phyloP scores from a whole-genome alignment of 2,797 vertebrate species.

The Mormyrus proboscirostris region DNA sequence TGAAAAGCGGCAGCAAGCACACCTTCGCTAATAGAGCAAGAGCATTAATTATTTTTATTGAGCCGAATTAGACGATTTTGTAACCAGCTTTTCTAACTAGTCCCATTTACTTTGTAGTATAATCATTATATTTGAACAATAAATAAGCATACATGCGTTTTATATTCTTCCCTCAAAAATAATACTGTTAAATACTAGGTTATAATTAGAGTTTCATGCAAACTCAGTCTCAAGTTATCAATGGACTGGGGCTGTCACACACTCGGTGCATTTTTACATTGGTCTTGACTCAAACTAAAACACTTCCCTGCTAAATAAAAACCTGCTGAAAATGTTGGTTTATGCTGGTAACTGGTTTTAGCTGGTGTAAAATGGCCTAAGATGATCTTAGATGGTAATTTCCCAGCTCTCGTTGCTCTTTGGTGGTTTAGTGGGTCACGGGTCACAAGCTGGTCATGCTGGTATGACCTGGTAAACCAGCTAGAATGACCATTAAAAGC shows the following conservation, averaged over 20 bases:
- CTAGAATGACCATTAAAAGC: too few relatives aligned
- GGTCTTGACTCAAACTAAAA: not conserved
- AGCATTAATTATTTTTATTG: not conserved
- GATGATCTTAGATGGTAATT: not conserved
- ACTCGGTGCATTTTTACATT: not conserved
- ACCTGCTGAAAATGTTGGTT: not conserved
- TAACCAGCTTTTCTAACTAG: not conserved
- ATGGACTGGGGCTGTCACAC: not conserved
- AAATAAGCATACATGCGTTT: not conserved
- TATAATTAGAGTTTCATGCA: not conserved
- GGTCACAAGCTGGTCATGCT: not conserved
- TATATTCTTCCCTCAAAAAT: not conserved
- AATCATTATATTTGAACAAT: not conserved
- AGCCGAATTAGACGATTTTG: not conserved
- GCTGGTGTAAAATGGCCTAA: not conserved
- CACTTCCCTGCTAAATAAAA: not conserved
- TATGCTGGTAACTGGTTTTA: not conserved
- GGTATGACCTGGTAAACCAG: not conserved
- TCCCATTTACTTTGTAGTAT: not conserved
- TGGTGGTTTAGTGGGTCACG: not conserved
- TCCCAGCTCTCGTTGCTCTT: not conserved
- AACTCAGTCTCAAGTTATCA: not conserved
- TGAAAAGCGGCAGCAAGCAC: not conserved
- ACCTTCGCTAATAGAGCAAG: not conserved
- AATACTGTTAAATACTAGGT: not conserved